Evolutionary conservation across 1,140 invertebrate genomes (phyloP).

Genomic region (Aporrectodea caliginosa): DNA sequence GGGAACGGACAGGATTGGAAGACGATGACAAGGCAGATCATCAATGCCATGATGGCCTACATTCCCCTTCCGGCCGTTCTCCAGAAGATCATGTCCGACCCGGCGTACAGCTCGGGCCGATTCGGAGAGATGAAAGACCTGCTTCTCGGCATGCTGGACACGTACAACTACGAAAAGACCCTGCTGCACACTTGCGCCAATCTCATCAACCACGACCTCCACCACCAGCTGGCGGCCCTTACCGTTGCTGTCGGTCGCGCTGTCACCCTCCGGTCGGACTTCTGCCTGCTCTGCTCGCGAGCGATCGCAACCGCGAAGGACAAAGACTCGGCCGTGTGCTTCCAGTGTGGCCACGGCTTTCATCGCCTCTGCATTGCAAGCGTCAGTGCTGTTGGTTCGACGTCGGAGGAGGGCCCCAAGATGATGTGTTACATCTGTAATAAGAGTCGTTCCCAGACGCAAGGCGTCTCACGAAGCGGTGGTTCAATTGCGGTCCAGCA

Average conservation of each 20-base stretch:
- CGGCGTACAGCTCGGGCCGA: conserved; percentile 59
- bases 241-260: conserved; percentile 46
- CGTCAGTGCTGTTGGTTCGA: conserved; percentile 43
- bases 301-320: conserved; percentile 32
- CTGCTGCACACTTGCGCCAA: conserved; percentile 55
- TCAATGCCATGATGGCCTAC: conserved; percentile 63
- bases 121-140: conserved; percentile 61
- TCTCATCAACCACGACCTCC: conserved; percentile 56
- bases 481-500: conserved; percentile 26
- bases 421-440: conserved; percentile 52
- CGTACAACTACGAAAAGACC: conserved; percentile 61
- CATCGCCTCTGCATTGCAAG: conserved; percentile 49
- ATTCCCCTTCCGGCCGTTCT: conserved; percentile 61
- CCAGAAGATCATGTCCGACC: conserved; percentile 58
- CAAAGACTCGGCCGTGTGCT: conserved; percentile 46
- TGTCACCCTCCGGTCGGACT: conserved; percentile 46
- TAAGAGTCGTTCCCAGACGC: conserved; percentile 33
- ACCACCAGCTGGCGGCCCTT: conserved; percentile 49
- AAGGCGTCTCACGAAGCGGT: neutral
- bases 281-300: conserved; percentile 51
- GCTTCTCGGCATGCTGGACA: conserved; percentile 60
- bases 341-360: conserved; percentile 55
- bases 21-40: conserved; percentile 58
- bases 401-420: conserved; percentile 45
- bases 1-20: conserved; percentile 35